Conservation (phyloP, 2,797 vertebrate species). For the Rachycentron canadum region DNA sequence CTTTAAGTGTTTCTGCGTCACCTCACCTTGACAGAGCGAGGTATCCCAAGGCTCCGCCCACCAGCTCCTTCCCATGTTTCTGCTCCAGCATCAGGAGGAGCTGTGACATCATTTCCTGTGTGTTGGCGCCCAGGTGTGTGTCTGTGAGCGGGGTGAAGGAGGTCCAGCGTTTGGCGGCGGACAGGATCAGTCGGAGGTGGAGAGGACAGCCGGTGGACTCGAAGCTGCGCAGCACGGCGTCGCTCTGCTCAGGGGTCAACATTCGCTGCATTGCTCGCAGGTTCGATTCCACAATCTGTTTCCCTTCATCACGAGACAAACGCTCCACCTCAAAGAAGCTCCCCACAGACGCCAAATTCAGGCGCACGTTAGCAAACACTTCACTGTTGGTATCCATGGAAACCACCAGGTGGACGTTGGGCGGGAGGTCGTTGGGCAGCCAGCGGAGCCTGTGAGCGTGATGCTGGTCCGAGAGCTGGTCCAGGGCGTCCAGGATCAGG, state of each 20-base stretch:
- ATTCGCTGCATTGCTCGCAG: slow-evolving; percentile 61
- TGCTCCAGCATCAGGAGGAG: slow-evolving; percentile 84
- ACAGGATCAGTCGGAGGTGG: slow-evolving; percentile 83
- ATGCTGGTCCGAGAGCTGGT: slow-evolving; percentile 77
- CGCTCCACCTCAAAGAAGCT: slow-evolving; percentile 80
- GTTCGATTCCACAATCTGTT: slow-evolving; percentile 77
- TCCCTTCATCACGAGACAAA: slow-evolving; percentile 77
- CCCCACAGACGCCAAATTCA: slow-evolving; percentile 44
- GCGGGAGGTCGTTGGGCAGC: slow-evolving; percentile 84
- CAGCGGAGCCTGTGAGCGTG: slow-evolving; percentile 76
- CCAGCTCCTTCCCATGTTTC: slow-evolving; percentile 83
- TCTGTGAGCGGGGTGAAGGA: slow-evolving; percentile 77
- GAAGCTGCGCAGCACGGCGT: slow-evolving; percentile 76
- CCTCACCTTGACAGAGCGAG: slow-evolving; percentile 84
- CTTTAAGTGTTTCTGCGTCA: background rate
- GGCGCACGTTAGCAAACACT: slow-evolving; percentile 64
- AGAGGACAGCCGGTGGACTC: slow-evolving; percentile 79
- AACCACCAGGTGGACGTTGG: slow-evolving; percentile 84
- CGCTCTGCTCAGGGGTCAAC: slow-evolving; percentile 77
- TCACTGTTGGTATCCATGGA: slow-evolving; percentile 75
- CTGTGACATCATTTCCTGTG: slow-evolving; percentile 77
- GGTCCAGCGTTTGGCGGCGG: slow-evolving; percentile 82
- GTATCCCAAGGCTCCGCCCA: slow-evolving; percentile 84
- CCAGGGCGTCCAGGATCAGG: slow-evolving; percentile 86
- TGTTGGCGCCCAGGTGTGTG: slow-evolving; percentile 64